Evolutionary conservation across 2,113 vertebrate genomes (phyloP).

Genomic region (Scalopus aquaticus): DNA sequence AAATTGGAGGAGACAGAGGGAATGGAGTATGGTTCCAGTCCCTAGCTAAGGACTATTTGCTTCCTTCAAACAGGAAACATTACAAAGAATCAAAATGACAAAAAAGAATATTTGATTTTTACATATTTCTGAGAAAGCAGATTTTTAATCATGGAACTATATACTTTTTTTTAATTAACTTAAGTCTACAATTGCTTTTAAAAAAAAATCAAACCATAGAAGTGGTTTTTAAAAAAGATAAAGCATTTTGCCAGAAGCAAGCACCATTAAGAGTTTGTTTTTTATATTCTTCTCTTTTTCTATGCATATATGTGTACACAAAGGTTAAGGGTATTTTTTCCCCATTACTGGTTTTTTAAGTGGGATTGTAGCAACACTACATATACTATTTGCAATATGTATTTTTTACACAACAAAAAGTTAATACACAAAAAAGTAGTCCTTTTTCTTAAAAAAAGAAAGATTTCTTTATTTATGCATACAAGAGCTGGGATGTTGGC

Average conservation of each 20-base stretch:
- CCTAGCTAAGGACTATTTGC: not conserved
- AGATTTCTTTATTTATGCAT: no score
- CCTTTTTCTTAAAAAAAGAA: no score
- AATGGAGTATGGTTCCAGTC: not conserved
- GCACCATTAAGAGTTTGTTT: not conserved
- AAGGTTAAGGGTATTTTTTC: not conserved
- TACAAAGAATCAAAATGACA: not conserved
- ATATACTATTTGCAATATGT: not conserved
- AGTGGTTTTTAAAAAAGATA: not conserved
- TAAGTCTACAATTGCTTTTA: not conserved
- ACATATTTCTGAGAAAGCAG: slow-evolving; percentile 31
- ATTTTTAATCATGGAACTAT: not conserved
- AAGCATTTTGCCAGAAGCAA: not conserved
- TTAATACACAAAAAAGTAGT: slow-evolving; percentile 29
- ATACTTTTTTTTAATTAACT: not conserved
- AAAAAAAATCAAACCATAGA: not conserved
- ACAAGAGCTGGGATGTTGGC: no score
- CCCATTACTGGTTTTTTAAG: not conserved
- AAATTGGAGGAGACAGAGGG: not conserved
- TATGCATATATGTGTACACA: not conserved
- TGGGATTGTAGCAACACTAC: not conserved
- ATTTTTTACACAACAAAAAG: not conserved
- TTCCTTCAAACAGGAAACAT: not conserved
- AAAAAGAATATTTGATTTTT: slow-evolving; percentile 1
- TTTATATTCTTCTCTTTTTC: not conserved